Percentiles rank a stretch among this genome's conserved stretches.
Conservation (phyloP, 2,888 invertebrate species). For the Crepidodera aurea region DNA sequence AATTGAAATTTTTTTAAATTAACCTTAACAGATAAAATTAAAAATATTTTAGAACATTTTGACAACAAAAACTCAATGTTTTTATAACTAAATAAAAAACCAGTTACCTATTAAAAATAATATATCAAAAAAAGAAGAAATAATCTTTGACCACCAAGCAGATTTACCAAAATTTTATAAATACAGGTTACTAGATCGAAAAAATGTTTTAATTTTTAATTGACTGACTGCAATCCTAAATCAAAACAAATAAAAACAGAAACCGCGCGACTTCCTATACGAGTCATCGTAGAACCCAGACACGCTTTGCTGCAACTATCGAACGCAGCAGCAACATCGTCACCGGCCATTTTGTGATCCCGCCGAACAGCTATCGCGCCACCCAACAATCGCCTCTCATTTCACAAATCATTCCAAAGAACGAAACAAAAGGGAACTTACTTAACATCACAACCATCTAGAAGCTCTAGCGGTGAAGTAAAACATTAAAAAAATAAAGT, state of each 20-base stretch:
- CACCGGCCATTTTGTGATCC: conserved; percentile 32
- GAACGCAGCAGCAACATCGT: conserved; percentile 15
- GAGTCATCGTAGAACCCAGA: background rate
- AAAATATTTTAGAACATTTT: too few relatives aligned
- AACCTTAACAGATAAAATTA: too few relatives aligned
- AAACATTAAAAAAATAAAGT: conserved; percentile 14
- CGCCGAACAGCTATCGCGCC: conserved; percentile 11
- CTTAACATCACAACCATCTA: conserved; percentile 17
- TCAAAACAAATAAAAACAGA: background rate
- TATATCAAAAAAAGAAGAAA: too few relatives aligned
- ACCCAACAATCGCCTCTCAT: background rate
- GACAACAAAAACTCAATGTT: too few relatives aligned
- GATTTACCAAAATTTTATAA: too few relatives aligned
- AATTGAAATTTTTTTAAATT: too few relatives aligned
- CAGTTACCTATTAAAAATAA: too few relatives aligned
- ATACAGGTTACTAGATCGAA: too few relatives aligned
- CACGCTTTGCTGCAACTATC: conserved; percentile 30
- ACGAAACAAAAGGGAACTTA: conserved; percentile 25
- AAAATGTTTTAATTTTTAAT: too few relatives aligned
- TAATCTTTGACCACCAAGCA: too few relatives aligned
- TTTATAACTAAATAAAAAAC: too few relatives aligned
- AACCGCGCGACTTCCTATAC: background rate
- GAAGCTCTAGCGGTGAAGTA: background rate
- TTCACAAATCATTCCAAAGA: background rate
- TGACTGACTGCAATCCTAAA: too few relatives aligned